Conservation (phyloP, 2,888 invertebrate genomes). For the Athalia rosae region DNA sequence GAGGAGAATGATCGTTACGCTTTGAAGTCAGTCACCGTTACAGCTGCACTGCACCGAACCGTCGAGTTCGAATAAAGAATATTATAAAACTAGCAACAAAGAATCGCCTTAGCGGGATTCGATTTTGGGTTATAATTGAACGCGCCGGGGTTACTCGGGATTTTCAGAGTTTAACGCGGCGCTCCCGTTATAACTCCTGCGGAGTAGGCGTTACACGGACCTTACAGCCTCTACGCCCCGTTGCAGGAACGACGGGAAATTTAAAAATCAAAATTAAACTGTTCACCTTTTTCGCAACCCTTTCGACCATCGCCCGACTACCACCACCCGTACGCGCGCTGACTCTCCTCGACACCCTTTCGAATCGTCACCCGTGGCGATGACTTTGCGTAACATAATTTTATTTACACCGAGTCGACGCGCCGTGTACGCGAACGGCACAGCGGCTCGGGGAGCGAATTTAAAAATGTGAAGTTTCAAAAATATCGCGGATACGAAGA, state of each 20-base stretch:
- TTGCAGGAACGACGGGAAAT: not conserved
- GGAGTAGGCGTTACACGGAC: constrained; percentile 8
- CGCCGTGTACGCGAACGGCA: not conserved
- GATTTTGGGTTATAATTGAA: constrained; percentile 34
- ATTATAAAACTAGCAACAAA: constrained; percentile 18
- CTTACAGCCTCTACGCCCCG: not conserved
- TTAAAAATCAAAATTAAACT: constrained; percentile 38
- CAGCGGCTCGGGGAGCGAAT: constrained; percentile 1
- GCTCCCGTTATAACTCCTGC: not conserved
- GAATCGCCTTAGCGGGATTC: constrained; percentile 16
- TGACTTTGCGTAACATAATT: constrained; percentile 41
- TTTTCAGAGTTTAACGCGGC: constrained; percentile 2
- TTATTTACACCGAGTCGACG: constrained; percentile 18
- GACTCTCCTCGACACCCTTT: not conserved
- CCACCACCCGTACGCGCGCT: too few relatives aligned
- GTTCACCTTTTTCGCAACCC: constrained; percentile 43
- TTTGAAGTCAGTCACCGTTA: constrained; percentile 22
- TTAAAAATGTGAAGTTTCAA: not conserved
- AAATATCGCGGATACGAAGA: not conserved
- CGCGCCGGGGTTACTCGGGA: constrained; percentile 26
- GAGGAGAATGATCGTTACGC: constrained; percentile 24
- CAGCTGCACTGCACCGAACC: constrained; percentile 16
- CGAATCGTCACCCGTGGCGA: constrained; percentile 24
- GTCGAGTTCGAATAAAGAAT: not conserved
- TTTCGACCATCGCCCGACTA: constrained; percentile 2